Conservation (phyloP, 2,888 invertebrate genomes). For the Limulus polyphemus region DNA sequence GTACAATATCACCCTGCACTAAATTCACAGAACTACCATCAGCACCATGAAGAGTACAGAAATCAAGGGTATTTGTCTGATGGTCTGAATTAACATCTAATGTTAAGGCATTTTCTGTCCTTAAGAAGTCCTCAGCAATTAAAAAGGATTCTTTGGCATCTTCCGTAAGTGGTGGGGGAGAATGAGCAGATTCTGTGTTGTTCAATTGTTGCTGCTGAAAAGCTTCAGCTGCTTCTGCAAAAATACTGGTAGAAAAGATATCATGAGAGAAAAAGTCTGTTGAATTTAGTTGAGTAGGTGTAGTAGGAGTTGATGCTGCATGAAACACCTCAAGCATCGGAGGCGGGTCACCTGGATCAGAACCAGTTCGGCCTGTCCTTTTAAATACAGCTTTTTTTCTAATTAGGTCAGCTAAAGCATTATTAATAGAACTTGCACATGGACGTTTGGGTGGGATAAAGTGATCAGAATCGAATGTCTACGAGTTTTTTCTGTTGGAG, state of each 20-base stretch:
- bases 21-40: no score
- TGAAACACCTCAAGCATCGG: conserved; percentile 3
- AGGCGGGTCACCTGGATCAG: conserved; percentile 28
- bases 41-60: no score
- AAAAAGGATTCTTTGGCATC: conserved; percentile 12
- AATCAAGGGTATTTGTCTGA: no score
- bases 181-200: no score
- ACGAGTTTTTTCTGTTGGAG: conserved; percentile 34
- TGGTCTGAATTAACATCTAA: no score
- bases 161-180: conserved; percentile 3
- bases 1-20: no score
- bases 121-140: conserved; percentile 19
- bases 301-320: conserved; percentile 6
- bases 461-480: conserved; percentile 47
- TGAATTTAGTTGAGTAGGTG: not conserved
- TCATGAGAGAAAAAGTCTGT: no score
- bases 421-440: conserved; percentile 16
- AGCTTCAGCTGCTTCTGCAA: no score
- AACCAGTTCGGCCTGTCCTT: conserved; percentile 28
- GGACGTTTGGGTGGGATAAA: conserved; percentile 35
- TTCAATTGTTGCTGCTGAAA: no score
- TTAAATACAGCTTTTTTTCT: conserved; percentile 45
- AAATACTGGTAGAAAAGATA: no score
- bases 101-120: conserved; percentile 7
- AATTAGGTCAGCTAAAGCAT: conserved; percentile 44